These are phyloP conservation scores for Hemaris fuciformis DNA, from an alignment of 2,888 invertebrate species.

Conservation along the genomic window DNA sequence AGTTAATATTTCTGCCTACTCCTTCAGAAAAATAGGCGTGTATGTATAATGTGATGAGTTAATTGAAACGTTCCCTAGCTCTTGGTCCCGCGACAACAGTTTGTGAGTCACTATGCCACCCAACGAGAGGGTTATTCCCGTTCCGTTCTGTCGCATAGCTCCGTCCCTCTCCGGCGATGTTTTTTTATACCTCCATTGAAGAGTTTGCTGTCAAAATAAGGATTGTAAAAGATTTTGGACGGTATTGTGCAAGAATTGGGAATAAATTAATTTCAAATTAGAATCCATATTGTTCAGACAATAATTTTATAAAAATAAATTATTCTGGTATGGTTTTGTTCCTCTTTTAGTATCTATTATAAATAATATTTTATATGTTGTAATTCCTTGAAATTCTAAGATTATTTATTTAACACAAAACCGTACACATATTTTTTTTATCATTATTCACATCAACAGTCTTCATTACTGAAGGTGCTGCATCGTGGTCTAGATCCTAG, in stretches of 20 bases:
- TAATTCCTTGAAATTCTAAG: too few species aligned
- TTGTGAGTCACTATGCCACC: slow-evolving; percentile 73
- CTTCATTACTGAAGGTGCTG: too few species aligned
- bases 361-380: too few species aligned
- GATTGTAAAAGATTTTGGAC: slow-evolving; percentile 77
- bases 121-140: slow-evolving; percentile 46
- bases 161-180: slow-evolving; percentile 38
- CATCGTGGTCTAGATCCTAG: not conserved
- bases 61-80: not conserved
- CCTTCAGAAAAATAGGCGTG: not conserved
- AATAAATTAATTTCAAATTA: not conserved
- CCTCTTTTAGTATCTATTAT: too few species aligned
- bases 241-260: slow-evolving; percentile 47
- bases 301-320: too few species aligned
- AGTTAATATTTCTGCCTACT: too few species aligned
- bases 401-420: too few species aligned
- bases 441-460: too few species aligned
- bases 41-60: not conserved
- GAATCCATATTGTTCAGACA: not conserved
- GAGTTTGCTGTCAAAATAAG: slow-evolving; percentile 80
- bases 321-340: too few species aligned
- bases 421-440: too few species aligned
- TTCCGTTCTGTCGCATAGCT: slow-evolving; percentile 46
- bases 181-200: slow-evolving; percentile 73
- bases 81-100: slow-evolving; percentile 9